These are phyloP conservation scores for Nymphicus hollandicus DNA, from an alignment of 2,113 vertebrate genomes.

Conservation along the genomic window DNA sequence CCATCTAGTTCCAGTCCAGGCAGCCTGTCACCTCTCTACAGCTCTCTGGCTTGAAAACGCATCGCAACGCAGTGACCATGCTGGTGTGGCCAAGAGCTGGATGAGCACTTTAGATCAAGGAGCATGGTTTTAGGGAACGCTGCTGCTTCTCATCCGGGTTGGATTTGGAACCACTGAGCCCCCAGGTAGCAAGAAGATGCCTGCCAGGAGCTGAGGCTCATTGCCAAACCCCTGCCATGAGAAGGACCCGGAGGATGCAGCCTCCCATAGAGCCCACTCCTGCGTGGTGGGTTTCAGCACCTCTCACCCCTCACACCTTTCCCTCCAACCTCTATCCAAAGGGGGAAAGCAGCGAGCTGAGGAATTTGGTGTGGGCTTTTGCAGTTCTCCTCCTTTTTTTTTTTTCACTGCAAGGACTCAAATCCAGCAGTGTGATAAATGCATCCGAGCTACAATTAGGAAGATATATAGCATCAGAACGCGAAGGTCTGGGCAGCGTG, in stretches of 20 bases:
- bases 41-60: background rate
- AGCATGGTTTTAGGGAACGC: background rate
- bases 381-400: background rate
- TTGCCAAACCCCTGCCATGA: background rate
- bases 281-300: background rate
- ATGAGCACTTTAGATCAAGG: background rate
- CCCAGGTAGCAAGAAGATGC: background rate
- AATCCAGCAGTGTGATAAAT: constrained; percentile 92
- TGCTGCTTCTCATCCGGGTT: background rate
- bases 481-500: constrained; percentile 85
- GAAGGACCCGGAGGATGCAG: background rate
- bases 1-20: background rate
- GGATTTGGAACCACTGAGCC: background rate
- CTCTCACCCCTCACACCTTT: constrained; percentile 52
- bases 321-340: background rate
- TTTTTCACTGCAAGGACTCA: constrained; percentile 61
- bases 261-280: background rate
- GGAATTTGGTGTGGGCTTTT: constrained; percentile 58
- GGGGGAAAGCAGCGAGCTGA: constrained; percentile 57
- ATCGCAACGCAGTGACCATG: background rate
- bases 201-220: background rate
- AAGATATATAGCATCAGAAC: constrained; percentile 96
- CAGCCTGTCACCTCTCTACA: background rate
- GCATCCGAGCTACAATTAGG: constrained; percentile 90
- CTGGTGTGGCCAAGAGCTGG: background rate